Evolutionary conservation across 2,888 invertebrate genomes (phyloP), one percentile per base, ranked within the genome.

Genomic region (Timema podura): DNA sequence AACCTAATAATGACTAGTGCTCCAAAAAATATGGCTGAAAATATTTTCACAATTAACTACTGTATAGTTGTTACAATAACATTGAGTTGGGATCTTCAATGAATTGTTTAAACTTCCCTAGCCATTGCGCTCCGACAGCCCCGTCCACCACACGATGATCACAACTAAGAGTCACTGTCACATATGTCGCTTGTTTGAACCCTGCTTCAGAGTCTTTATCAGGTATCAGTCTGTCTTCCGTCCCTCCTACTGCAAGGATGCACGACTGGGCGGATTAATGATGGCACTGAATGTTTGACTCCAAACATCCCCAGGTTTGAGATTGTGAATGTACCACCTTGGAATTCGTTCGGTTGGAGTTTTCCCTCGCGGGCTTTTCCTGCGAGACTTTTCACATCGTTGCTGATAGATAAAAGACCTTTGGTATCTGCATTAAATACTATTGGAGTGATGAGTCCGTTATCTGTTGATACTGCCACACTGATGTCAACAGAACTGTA

Each of bases 61-160:
- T n/a, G n/a, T n/a, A n/a, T n/a, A n/a, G n/a, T 61, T 2, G 44
- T 79, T 91, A 98, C 78, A 98, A 86, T 74, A 99, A 88, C 92
- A 99, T 99, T 74, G 91, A 91, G 75, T 91, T 88, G 46, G 99
- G 99, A 79, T 96, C 92, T 83, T 98, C 97, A 75, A 99, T 83
- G 79, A 89, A 91, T 73, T 89, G 88, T 77, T 91, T 91, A 85
- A 99, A 96, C 68, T 91, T 91, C 77, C 91, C 86, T 79, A 99
- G 86, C 97, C 97, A 99, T 80, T 91, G 89, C 3, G 99, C 99
- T 69, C 97, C 99, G 6, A 99, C 92, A 75, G 98, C 98, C 66
- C 99, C 99, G 82, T 99, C 98, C 8, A 99, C 93, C 45, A 96
- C 95, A 77, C 99, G 87, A 82, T 99, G 99, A 83, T 99, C 99